phyloP scores from a whole-genome alignment of 2,797 vertebrate genomes.

The Chromobotia macracanthus region DNA sequence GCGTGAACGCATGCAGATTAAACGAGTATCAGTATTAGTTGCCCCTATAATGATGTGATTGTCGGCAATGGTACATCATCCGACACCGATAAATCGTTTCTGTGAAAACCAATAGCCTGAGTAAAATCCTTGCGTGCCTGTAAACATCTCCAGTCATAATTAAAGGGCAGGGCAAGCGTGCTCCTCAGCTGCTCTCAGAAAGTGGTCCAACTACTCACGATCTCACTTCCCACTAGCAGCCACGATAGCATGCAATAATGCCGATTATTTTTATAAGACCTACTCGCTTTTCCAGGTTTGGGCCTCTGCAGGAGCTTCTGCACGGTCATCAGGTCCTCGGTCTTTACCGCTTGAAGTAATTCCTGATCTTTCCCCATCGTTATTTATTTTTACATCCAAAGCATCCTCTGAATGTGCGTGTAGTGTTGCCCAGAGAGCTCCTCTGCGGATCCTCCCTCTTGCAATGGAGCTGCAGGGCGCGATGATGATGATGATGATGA shows the following conservation, averaged over 20 bases:
- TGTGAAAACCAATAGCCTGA: constrained; percentile 5
- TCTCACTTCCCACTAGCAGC: constrained; percentile 12
- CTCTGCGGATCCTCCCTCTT: constrained; percentile 67
- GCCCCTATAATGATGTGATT: background rate
- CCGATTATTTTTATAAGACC: constrained; percentile 47
- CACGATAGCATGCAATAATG: constrained; percentile 20
- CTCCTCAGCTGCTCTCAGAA: background rate
- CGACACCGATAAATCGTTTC: background rate
- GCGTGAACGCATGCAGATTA: background rate
- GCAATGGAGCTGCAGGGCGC: constrained; percentile 57
- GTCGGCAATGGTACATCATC: background rate
- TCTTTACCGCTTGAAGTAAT: constrained; percentile 97
- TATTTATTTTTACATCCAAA: constrained; percentile 73
- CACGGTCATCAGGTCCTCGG: constrained; percentile 93
- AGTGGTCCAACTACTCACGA: constrained; percentile 5
- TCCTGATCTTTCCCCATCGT: constrained; percentile 99
- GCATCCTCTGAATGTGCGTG: constrained; percentile 69
- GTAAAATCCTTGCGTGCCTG: background rate
- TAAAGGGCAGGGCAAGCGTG: background rate
- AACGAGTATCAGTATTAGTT: background rate
- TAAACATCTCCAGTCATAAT: constrained; percentile 12
- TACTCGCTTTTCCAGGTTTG: constrained; percentile 94
- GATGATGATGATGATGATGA: constrained; percentile 45
- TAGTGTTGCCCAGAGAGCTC: constrained; percentile 57
- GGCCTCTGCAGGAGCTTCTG: constrained; percentile 98